Conservation (phyloP, 23 tunicate species). For the Clavelina lepadiformis region DNA sequence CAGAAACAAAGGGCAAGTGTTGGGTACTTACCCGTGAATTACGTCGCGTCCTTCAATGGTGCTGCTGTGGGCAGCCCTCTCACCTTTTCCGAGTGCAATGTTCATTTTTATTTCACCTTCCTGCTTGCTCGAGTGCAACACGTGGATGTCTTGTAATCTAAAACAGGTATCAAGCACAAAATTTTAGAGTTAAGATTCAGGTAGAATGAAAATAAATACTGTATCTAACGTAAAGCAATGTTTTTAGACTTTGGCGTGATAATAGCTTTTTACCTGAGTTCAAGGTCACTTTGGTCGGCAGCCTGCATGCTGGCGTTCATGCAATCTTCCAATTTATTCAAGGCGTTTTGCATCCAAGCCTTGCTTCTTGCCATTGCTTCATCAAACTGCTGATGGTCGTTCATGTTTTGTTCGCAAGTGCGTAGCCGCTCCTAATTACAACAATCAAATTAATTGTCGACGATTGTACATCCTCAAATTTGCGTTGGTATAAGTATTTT, state of each 20-base stretch:
- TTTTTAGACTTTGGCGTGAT: background rate
- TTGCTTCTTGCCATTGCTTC: slow-evolving; percentile 21
- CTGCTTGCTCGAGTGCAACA: slow-evolving; percentile 23
- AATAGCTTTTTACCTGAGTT: slow-evolving; percentile 22
- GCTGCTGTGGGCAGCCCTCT: slow-evolving; percentile 32
- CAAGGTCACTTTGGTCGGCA: slow-evolving; percentile 29
- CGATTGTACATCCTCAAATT: too few species aligned
- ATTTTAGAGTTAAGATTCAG: too few species aligned
- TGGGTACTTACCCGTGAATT: slow-evolving; percentile 43
- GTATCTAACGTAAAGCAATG: background rate
- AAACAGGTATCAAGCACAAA: too few species aligned
- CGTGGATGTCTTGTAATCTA: slow-evolving; percentile 37
- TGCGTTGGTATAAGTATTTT: too few species aligned
- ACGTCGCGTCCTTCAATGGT: slow-evolving; percentile 31
- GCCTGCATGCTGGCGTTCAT: slow-evolving; percentile 22
- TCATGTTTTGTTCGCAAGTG: slow-evolving; percentile 51
- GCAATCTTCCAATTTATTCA: slow-evolving; percentile 33
- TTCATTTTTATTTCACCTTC: slow-evolving; percentile 78
- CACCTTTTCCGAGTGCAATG: slow-evolving; percentile 75
- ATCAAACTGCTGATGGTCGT: slow-evolving; percentile 59
- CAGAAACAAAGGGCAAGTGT: too few species aligned
- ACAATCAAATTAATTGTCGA: too few species aligned
- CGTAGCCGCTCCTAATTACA: slow-evolving; percentile 82
- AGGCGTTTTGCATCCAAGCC: slow-evolving; percentile 40
- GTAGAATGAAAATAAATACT: too few species aligned